Evolutionary conservation across 2,113 vertebrate genomes (phyloP), one percentile per base, ranked within the genome.

Genomic region (Ictalurus furcatus): DNA sequence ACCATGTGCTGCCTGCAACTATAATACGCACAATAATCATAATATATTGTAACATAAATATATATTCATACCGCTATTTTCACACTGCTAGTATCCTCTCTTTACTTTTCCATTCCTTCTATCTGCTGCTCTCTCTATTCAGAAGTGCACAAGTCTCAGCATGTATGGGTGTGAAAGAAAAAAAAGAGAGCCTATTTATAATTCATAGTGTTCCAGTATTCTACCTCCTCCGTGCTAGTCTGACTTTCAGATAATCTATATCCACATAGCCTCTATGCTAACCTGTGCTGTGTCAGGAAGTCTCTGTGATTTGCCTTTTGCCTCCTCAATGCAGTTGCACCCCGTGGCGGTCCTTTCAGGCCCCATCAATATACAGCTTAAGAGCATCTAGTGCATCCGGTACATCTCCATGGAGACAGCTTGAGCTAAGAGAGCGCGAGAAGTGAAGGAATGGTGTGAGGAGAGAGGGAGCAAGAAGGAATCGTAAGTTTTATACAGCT

Each of bases 321-420:
- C 48, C 34, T 16, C 54, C 40, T 69, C 11, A 48, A 1, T 25
- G 63, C 69, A 88, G 71, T 56, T 3, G 74, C 86, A 71, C 81
- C 89, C 84, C 76, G 90, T 92, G 85, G 74, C 90, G 88, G 84
- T 59, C 12, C 74, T 40, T 92, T 93, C 91, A 91, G 92, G 88
- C 91, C 85, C 89, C 85, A 81, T 91, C 87, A 89, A 92, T 91
- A 92, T 91, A 81, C 80, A 87, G 40, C 69, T 58, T 81, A 56
- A 52, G 30, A 17, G 88, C 83, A 44, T 88, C 85, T 91, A 90
- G 85, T 92, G 90, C 85, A 85, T 88, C 87, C 88, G 87, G 90
- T 88, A 58, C 0, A 2, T 95, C 86, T 85, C 93, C 92, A 94
- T 94, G 92, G 94, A 92, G 93, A 94, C 92, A 37, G 25, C n/a